Evolutionary conservation across 1,140 invertebrate genomes (phyloP).

Genomic region (Solenopsis fugax): DNA sequence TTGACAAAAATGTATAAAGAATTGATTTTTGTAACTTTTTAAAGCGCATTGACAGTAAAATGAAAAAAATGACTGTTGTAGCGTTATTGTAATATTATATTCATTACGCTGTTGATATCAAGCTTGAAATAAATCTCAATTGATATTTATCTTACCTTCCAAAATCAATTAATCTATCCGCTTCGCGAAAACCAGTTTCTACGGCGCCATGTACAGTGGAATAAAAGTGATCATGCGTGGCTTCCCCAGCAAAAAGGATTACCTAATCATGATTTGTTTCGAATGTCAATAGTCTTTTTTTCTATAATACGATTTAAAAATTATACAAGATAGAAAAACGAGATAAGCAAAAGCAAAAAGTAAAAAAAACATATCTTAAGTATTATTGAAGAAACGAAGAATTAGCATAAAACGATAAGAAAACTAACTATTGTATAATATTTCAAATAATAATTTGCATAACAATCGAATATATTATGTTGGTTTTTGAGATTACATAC

Average conservation of each 20-base stretch:
- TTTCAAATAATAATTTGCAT: neutral
- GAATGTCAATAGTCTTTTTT: neutral
- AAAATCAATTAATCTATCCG: constrained; percentile 86
- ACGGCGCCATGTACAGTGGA: constrained; percentile 93
- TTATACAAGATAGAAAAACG: constrained; percentile 22
- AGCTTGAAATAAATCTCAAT: constrained; percentile 31
- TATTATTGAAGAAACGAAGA: neutral
- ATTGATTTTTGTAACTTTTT: neutral
- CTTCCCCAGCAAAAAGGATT: constrained; percentile 91
- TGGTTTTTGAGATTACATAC: constrained; percentile 74
- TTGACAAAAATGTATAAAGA: neutral
- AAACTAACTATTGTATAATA: neutral
- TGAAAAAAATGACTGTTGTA: neutral
- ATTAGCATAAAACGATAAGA: neutral
- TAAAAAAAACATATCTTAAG: neutral
- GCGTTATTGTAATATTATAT: neutral
- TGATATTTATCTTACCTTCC: constrained; percentile 74
- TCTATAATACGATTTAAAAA: neutral
- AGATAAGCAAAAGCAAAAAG: neutral
- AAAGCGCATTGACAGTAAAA: neutral
- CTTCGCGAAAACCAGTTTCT: constrained; percentile 92
- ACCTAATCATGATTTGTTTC: constrained; percentile 70
- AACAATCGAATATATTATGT: constrained; percentile 16
- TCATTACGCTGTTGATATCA: constrained; percentile 4
- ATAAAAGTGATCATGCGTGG: constrained; percentile 90